Evolutionary conservation across 2,113 vertebrate species (phyloP).

Genomic region (Hiodon tergisus): DNA sequence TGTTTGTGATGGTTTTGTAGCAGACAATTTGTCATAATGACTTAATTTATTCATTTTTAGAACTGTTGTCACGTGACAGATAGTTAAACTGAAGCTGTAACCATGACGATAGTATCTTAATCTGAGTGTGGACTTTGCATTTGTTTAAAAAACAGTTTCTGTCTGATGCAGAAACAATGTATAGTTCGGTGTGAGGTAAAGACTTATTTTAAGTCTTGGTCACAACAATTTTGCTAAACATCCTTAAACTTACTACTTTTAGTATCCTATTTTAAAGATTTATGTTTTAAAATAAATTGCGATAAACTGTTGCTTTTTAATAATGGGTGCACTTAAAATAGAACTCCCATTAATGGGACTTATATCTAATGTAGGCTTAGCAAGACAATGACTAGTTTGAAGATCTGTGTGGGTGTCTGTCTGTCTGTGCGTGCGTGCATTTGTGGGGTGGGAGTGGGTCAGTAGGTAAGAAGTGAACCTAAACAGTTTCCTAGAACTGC

Average conservation of each 20-base stretch:
- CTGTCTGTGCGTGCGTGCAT: background rate
- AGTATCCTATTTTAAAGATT: background rate
- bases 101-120: background rate
- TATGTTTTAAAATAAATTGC: too few relatives aligned
- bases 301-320: background rate
- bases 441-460: background rate
- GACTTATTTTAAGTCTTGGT: background rate
- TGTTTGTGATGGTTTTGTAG: background rate
- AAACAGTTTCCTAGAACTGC: slow-evolving; percentile 1
- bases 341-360: too few relatives aligned
- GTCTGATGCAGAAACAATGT: background rate
- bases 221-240: background rate
- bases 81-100: background rate
- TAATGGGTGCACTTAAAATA: background rate
- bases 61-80: background rate
- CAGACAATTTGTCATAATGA: too few relatives aligned
- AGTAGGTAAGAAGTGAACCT: background rate
- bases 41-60: background rate
- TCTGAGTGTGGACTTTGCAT: background rate
- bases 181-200: background rate
- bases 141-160: background rate
- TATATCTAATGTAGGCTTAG: background rate
- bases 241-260: background rate
- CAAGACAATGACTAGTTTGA: slow-evolving; percentile 35
- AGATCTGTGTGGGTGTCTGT: background rate